phyloP scores from a whole-genome alignment of 1,140 invertebrate species.

The Zaprionus nigranus region DNA sequence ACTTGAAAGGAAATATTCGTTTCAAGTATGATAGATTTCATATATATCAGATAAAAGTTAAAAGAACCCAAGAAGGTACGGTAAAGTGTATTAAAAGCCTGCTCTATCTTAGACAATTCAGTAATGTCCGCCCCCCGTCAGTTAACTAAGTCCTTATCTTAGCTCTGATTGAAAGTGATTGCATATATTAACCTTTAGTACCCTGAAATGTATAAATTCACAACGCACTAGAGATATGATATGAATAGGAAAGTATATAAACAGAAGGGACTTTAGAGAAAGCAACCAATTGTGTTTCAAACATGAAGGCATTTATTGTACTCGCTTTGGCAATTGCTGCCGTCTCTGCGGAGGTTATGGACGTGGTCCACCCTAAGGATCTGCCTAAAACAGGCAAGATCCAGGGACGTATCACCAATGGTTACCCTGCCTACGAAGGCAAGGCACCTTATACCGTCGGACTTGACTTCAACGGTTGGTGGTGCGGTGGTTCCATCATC shows the following conservation, averaged over 20 bases:
- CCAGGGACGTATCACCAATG: conserved; percentile 76
- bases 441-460: conserved; percentile 86
- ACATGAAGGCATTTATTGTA: conserved; percentile 43
- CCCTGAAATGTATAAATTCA: too few relatives aligned
- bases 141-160: not conserved
- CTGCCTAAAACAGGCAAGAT: conserved; percentile 34
- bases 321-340: conserved; percentile 48
- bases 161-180: not conserved
- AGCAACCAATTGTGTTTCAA: not conserved
- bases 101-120: not conserved
- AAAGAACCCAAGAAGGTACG: too few relatives aligned
- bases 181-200: not conserved
- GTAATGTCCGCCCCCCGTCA: not conserved
- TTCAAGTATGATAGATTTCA: too few relatives aligned
- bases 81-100: not conserved
- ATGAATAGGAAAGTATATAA: not conserved
- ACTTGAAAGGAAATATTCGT: too few relatives aligned
- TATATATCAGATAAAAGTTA: too few relatives aligned
- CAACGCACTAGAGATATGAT: not conserved
- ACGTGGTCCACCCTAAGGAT: conserved; percentile 34
- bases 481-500: conserved; percentile 88
- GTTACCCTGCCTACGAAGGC: conserved; percentile 73
- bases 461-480: conserved; percentile 83
- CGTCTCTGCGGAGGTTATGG: conserved; percentile 37
- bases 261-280: not conserved